A percentile compares a stretch with the other conserved stretches of the same genome.
Evolutionary conservation across 2,888 invertebrate species (phyloP).

Genomic region (Lithosia quadra): DNA sequence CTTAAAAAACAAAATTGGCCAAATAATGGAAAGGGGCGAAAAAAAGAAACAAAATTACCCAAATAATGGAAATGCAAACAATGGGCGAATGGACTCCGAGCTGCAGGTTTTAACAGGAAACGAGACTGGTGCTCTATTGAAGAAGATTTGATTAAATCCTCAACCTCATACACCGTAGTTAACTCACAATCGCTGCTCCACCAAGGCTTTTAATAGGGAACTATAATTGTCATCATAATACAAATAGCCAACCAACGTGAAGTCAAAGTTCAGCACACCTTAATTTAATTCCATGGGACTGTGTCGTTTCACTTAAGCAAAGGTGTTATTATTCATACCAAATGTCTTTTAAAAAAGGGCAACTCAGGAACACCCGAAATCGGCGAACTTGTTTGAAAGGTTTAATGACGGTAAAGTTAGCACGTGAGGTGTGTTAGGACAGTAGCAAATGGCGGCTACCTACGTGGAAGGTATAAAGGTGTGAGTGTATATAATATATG

Average conservation of each 20-base stretch:
- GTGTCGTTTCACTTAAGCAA: conserved; percentile 9
- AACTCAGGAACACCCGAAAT: neutral
- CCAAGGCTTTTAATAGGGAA: too few species aligned
- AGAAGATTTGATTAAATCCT: too few species aligned
- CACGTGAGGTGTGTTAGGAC: conserved; percentile 10
- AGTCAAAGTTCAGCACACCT: neutral
- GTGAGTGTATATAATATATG: neutral
- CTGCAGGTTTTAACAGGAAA: too few species aligned
- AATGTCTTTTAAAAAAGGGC: neutral
- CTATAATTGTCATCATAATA: neutral
- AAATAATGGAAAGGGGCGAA: too few species aligned
- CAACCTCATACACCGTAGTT: too few species aligned
- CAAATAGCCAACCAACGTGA: neutral
- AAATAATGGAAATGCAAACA: too few species aligned
- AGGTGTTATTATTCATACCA: conserved; percentile 13
- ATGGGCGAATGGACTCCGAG: too few species aligned
- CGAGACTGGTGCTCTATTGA: too few species aligned
- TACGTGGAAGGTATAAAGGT: neutral
- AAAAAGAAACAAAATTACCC: too few species aligned
- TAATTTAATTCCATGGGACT: too few species aligned
- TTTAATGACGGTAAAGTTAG: conserved; percentile 9
- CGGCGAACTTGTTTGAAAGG: neutral
- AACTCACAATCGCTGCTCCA: too few species aligned
- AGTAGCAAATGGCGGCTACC: neutral
- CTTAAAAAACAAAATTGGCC: too few species aligned